Base-by-base conservation (phyloP, 2,888 invertebrate species). In the Campaea margaritaria region DNA sequence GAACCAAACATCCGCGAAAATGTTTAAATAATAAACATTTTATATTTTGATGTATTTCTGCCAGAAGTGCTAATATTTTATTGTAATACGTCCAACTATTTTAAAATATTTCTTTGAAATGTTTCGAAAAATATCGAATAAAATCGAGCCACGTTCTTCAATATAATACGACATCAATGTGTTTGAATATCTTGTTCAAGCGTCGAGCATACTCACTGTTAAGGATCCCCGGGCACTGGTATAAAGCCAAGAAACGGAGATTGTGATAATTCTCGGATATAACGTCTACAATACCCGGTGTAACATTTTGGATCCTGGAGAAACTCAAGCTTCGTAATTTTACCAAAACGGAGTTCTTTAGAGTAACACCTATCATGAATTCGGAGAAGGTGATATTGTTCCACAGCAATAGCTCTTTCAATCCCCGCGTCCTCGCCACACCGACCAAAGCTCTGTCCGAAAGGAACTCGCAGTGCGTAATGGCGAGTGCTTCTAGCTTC, bases 81-180 rank as follows among this genome's bases (percentile, higher is more conserved):
- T 21, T 21, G 21, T 5, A 21, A 31, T 7, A 31, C 10, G 31
- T 31, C 31, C 10, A 31, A 31, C 31, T 31, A 31, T 31, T 31
- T 31, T 31, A 31, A 31, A 31, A 31, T 31, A 31, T 31, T 31
- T 1, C 31, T 31, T 31, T 9, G 10, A 31, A 7, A 31, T 31
- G 7, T 31, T 7, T 31, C 10, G 31, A 31, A 31, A 31, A 31
- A 7, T 27, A 43, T 43, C 13, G 39, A 36, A n/a, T 14, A 39
- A 39, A 14, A 39, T 39, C 13, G 7, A 14, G 14, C 9, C 42
- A 42, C 15, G 16, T 2, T 39, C 7, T 34, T 79, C 68, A 89
- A 73, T 89, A 89, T 59, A 91, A 77, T 34, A 91, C 89, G 39
- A 91, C 85, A 68, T 90, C 86, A 68, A 90, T 87, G 73, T 90